Conservation (phyloP, 2,113 vertebrate species). For the Platysteira castanea region DNA sequence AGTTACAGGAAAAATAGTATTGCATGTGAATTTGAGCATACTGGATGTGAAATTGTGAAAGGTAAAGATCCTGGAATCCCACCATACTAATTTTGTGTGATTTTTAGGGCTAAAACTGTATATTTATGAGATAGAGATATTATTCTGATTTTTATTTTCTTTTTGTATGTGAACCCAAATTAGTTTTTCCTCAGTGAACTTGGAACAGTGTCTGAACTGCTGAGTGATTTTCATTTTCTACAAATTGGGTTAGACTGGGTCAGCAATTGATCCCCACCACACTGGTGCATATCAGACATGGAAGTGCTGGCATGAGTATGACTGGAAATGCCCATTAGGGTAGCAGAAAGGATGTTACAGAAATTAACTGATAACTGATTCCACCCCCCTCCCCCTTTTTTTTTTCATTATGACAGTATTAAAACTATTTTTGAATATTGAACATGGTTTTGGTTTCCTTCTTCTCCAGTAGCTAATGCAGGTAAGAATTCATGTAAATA, state of each 20-base stretch:
- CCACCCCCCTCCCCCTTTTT: rapidly evolving
- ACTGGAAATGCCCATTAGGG: not conserved
- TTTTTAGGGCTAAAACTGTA: not conserved
- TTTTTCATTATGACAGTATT: not conserved
- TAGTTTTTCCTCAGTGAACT: not conserved
- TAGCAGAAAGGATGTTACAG: not conserved
- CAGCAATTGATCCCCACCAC: not conserved
- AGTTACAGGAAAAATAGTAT: not conserved
- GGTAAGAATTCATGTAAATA: not conserved
- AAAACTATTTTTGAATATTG: not conserved
- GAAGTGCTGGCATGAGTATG: not conserved
- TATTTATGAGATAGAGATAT: not conserved
- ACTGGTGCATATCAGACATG: not conserved
- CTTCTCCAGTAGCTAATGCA: not conserved
- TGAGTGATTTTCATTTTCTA: not conserved
- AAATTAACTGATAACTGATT: not conserved
- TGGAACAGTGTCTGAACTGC: not conserved
- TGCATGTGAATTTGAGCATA: not conserved
- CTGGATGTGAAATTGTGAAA: not conserved
- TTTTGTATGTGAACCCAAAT: not conserved
- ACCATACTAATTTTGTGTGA: not conserved
- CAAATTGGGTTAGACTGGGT: not conserved
- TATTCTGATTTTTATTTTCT: not conserved
- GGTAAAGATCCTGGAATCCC: not conserved
- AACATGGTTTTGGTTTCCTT: not conserved